Evolutionary conservation across 2,888 invertebrate genomes (phyloP).

Genomic region (Lobophora halterata): DNA sequence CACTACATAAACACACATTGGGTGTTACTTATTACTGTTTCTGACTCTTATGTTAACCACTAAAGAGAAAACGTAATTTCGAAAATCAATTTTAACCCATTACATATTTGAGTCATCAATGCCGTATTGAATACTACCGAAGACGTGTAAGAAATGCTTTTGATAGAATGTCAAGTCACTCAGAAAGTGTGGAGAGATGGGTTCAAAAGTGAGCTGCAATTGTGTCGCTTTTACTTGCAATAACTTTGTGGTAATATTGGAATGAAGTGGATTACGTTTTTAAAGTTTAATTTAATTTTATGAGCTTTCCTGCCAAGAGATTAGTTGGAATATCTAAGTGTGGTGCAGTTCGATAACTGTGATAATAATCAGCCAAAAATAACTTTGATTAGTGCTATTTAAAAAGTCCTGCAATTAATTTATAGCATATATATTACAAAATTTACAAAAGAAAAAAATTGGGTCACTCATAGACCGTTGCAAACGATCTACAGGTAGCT

Average conservation of each 20-base stretch:
- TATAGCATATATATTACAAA: too few relatives aligned
- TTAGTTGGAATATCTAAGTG: too few relatives aligned
- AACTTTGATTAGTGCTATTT: too few relatives aligned
- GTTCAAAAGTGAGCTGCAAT: slow-evolving; percentile 21
- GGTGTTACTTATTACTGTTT: too few relatives aligned
- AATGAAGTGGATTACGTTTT: not conserved
- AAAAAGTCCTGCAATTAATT: too few relatives aligned
- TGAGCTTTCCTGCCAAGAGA: not conserved
- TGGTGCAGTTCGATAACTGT: not conserved
- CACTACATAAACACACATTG: too few relatives aligned
- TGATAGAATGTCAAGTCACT: slow-evolving; percentile 38
- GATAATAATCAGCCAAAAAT: too few relatives aligned
- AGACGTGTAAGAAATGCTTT: slow-evolving; percentile 32
- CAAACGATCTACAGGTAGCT: too few relatives aligned
- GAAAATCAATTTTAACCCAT: slow-evolving; percentile 10
- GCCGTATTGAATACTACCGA: slow-evolving; percentile 13
- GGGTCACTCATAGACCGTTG: too few relatives aligned
- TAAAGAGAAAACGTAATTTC: slow-evolving; percentile 19
- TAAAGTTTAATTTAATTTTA: slow-evolving; percentile 2
- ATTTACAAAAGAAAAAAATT: too few relatives aligned
- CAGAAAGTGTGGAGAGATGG: slow-evolving; percentile 33
- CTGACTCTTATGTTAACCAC: not conserved
- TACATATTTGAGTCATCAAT: slow-evolving; percentile 14
- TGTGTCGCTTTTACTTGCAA: slow-evolving; percentile 24
- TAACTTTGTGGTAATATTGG: slow-evolving; percentile 9